Conservation (phyloP, 1,140 invertebrate genomes). For the Penaeus japonicus region DNA sequence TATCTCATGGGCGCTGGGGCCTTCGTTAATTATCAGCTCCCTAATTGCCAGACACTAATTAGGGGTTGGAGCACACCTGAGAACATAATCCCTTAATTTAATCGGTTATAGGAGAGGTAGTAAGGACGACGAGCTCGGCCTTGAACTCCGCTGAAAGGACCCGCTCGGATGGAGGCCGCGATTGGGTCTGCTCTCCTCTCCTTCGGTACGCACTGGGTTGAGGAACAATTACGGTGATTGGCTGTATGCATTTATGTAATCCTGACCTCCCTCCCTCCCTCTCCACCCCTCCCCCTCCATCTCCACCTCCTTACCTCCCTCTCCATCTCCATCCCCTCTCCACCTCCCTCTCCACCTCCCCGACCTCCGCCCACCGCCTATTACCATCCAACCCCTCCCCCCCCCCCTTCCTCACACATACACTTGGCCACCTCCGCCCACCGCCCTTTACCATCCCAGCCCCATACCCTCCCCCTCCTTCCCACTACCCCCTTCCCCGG, state of each 20-base stretch:
- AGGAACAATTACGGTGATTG: not conserved
- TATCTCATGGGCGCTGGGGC: not conserved
- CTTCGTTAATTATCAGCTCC: too few species aligned
- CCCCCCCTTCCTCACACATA: too few species aligned
- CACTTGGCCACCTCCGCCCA: too few species aligned
- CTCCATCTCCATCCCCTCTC: not conserved
- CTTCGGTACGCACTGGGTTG: not conserved
- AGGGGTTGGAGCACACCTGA: not conserved
- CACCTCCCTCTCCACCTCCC: not conserved
- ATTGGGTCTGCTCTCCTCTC: not conserved
- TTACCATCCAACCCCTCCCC: not conserved
- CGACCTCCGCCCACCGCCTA: not conserved
- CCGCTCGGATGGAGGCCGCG: not conserved
- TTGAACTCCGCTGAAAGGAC: not conserved
- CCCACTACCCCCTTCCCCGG: too few species aligned
- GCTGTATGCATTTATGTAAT: not conserved
- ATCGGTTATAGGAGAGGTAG: not conserved
- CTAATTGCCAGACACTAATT: not conserved
- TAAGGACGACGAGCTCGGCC: not conserved
- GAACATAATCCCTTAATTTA: constrained; percentile 9
- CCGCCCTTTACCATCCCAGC: too few species aligned
- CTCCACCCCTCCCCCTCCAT: not conserved
- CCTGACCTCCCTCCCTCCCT: not conserved
- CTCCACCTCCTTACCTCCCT: not conserved
- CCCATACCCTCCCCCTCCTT: too few species aligned